Conservation (phyloP, 2,797 vertebrate genomes). For the Buceros bicornis region DNA sequence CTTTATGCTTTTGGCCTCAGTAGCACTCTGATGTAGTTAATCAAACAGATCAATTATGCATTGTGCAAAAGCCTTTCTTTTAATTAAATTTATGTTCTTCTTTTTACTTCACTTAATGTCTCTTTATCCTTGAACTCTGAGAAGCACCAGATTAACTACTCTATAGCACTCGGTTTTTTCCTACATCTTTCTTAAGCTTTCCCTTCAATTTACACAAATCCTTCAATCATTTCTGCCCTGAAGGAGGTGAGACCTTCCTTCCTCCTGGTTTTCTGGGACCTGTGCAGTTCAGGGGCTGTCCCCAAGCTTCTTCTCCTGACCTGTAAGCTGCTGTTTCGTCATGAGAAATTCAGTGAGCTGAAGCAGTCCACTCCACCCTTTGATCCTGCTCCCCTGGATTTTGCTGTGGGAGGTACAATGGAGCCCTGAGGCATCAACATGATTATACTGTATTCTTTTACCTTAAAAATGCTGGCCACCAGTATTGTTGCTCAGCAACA, state of each 20-base stretch:
- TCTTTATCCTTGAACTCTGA: neutral
- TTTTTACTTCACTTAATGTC: neutral
- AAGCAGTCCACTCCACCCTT: neutral
- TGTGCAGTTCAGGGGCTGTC: neutral
- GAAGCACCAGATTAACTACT: neutral
- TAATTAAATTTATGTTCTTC: conserved; percentile 4
- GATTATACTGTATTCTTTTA: conserved; percentile 16
- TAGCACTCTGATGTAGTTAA: neutral
- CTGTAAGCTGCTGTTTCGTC: neutral
- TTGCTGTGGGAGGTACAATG: neutral
- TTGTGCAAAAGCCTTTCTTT: conserved; percentile 9
- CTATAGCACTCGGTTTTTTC: neutral
- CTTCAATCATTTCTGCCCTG: neutral
- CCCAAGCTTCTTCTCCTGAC: neutral
- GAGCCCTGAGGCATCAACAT: conserved; percentile 53
- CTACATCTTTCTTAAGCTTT: neutral
- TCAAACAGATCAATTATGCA: neutral
- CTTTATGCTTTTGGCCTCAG: neutral
- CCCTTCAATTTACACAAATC: neutral
- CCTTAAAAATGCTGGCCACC: conserved; percentile 32
- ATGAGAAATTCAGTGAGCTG: neutral
- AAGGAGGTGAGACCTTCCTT: neutral
- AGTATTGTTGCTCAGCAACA: conserved; percentile 73
- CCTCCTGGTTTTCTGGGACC: neutral
- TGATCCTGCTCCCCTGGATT: conserved; percentile 32